Evolutionary conservation across 2,888 invertebrate genomes (phyloP), one percentile per base, ranked within the genome.

Genomic region (Drosophila mayaguana): DNA sequence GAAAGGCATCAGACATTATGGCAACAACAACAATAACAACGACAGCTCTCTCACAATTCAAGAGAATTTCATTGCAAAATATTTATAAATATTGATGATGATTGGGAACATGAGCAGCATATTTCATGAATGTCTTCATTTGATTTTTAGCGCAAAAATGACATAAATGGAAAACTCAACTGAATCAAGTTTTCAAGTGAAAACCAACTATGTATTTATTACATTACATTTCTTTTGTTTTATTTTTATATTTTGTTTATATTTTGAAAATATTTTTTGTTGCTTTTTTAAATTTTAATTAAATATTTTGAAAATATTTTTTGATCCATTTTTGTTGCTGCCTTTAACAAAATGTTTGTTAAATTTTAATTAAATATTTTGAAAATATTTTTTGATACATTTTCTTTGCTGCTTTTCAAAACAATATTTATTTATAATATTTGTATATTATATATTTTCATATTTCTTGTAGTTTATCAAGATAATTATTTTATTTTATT

Each of bases 31-130:
- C 28, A 32, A 11, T 3, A 32, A 11, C 1, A 32, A 9, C 32
- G 9, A 32, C 22, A 48, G 16, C 38, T 45, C 28, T n/a, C 20
- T 20, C 22, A 20, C 18, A 32, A 11, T 25, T 12, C 14, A 20
- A 51, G 1, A 53, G 51, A 54, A 54, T 54, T 18, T 40, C 25
- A 36, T 53, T 25, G 12, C 40, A 40, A 54, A 40, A 22, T 25
- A 36, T 18, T 40, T 54, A 54, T 54, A 53, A 53, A 38, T 50
- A 50, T 50, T 32, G 32, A 50, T 32, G 32, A 50, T 50, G 32
- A 32, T 18, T n/a, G 14, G 50, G 18, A 50, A 50, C 18, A 50
- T 50, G 32, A 18, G 50, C 50, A 8, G 32, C 32, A 50, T 32
- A 32, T 14, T 18, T 3, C 1, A 50, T 18, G 2, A 14, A 12